Evolutionary conservation across 2,113 vertebrate species (phyloP).

Genomic region (Telmatochromis sp.): DNA sequence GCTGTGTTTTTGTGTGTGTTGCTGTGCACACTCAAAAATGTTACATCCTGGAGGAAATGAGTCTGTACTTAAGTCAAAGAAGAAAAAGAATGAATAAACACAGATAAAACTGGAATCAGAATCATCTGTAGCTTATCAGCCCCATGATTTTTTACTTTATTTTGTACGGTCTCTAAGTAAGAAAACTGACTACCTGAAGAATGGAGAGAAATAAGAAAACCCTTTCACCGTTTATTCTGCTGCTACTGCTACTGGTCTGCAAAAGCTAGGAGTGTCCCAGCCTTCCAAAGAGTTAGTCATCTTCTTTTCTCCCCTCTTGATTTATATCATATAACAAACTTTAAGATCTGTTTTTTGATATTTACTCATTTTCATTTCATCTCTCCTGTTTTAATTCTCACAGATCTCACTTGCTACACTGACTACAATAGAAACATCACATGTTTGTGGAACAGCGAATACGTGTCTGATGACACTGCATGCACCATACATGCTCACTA

Average conservation of each 20-base stretch:
- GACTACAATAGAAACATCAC: not conserved
- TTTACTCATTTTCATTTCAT: not conserved
- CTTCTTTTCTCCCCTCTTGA: not conserved
- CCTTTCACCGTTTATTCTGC: not conserved
- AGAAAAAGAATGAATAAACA: not conserved
- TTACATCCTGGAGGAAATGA: not conserved
- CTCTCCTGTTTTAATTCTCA: not conserved
- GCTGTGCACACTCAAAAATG: not conserved
- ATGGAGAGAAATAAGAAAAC: not conserved
- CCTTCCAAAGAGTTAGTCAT: not conserved
- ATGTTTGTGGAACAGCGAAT: not conserved
- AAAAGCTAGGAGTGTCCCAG: fast-evolving
- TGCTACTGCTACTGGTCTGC: not conserved
- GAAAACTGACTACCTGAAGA: not conserved
- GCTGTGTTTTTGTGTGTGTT: not conserved
- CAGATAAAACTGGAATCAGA: not conserved
- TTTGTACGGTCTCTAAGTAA: fast-evolving
- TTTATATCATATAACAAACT: not conserved
- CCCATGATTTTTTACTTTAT: not conserved
- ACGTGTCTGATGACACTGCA: fast-evolving
- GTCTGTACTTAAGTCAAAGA: not conserved
- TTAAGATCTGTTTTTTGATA: not conserved
- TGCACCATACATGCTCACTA: not conserved
- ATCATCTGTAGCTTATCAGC: not conserved
- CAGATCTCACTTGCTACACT: not conserved